Percentiles rank a stretch among this genome's conserved stretches.
Conservation (phyloP, 2,797 vertebrate species). For the Otolemur crassicaudatus region DNA sequence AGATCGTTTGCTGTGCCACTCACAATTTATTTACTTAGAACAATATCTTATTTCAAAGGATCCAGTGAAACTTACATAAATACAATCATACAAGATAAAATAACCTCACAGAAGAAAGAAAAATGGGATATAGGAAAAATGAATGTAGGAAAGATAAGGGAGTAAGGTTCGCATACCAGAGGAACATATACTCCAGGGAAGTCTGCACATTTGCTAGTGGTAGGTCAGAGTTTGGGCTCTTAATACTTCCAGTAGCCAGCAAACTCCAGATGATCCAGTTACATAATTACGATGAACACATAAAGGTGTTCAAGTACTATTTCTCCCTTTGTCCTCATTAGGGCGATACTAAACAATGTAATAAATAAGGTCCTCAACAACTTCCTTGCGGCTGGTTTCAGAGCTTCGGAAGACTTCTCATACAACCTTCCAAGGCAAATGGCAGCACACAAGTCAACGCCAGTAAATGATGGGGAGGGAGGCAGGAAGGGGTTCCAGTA, state of each 20-base stretch:
- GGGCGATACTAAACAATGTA: neutral
- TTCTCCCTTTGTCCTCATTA: neutral
- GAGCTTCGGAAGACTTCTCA: neutral
- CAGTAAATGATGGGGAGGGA: neutral
- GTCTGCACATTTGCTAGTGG: conserved; percentile 11
- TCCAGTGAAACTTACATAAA: conserved; percentile 54
- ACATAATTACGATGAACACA: conserved; percentile 49
- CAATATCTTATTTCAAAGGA: conserved; percentile 63
- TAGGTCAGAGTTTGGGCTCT: conserved; percentile 22
- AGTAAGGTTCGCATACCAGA: neutral
- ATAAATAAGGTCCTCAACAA: neutral
- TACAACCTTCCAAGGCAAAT: neutral
- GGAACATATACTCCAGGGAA: neutral
- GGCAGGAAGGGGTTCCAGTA: neutral
- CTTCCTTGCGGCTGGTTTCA: neutral
- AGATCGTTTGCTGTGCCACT: neutral
- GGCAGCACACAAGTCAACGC: neutral
- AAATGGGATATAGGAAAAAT: conserved; percentile 28
- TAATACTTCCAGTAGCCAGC: conserved; percentile 35
- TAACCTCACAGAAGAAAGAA: conserved; percentile 25
- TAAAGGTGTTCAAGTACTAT: neutral
- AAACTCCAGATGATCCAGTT: neutral
- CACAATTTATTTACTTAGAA: conserved; percentile 58
- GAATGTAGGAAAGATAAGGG: conserved; percentile 19
- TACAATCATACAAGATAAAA: conserved; percentile 49